phyloP scores from a whole-genome alignment of 2,888 invertebrate species.

The Dendrolimus houi region DNA sequence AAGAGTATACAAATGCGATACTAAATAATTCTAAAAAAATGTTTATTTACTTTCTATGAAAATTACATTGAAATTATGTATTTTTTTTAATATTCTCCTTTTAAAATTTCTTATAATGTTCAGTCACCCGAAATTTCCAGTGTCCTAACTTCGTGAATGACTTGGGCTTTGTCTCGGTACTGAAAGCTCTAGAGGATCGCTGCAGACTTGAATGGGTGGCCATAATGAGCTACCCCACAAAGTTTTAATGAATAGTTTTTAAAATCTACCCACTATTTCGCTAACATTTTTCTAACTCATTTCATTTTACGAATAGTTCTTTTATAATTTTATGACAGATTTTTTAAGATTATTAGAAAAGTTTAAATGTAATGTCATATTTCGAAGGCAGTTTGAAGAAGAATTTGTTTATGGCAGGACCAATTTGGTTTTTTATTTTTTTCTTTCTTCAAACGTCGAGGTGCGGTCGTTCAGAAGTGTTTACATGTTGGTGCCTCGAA shows the following conservation, averaged over 20 bases:
- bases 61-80: no score
- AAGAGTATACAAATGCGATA: no score
- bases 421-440: not conserved
- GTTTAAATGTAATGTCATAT: not conserved
- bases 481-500: slow-evolving; percentile 48
- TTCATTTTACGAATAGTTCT: not conserved
- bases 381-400: not conserved
- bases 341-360: no score
- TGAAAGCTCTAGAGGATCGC: slow-evolving; percentile 9
- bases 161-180: not conserved
- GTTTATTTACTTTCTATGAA: no score
- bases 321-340: no score
- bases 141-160: not conserved
- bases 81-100: not conserved
- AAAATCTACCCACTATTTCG: not conserved
- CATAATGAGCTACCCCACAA: slow-evolving; percentile 14
- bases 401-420: not conserved
- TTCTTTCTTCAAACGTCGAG: slow-evolving; percentile 12
- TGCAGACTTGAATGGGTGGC: not conserved
- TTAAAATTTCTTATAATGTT: not conserved
- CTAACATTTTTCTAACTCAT: slow-evolving; percentile 2
- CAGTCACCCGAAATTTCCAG: not conserved
- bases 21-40: no score
- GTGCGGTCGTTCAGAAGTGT: slow-evolving; percentile 39
- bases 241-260: slow-evolving; percentile 29